Evolutionary conservation across 2,113 vertebrate genomes (phyloP).

Genomic region (Chelonoidis abingdonii): DNA sequence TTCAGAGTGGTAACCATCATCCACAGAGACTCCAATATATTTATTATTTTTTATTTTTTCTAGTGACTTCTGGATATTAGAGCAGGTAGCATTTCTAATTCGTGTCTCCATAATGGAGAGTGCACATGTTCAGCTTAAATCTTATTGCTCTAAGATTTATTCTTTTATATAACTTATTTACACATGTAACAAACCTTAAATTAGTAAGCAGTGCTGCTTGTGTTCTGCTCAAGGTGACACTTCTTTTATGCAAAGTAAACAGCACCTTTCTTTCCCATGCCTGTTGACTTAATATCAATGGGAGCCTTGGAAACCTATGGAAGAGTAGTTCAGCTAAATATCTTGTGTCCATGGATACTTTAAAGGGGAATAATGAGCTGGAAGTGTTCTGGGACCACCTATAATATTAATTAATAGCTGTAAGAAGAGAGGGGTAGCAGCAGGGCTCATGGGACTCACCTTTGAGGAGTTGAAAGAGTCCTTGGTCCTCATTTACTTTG

Average conservation of each 20-base stretch:
- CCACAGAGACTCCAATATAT: conserved; percentile 38
- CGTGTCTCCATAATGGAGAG: conserved; percentile 10
- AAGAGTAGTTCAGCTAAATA: conserved; percentile 36
- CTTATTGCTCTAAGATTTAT: conserved; percentile 36
- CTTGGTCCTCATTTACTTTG: not conserved
- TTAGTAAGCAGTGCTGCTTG: conserved; percentile 41
- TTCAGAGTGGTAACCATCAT: not conserved
- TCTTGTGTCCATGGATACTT: not conserved
- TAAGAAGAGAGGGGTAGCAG: conserved; percentile 12
- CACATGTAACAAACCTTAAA: conserved; percentile 41
- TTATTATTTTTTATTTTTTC: conserved; percentile 49
- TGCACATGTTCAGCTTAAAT: conserved; percentile 5
- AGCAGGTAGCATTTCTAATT: conserved; percentile 3
- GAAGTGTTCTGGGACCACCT: conserved; percentile 17
- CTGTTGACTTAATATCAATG: conserved; percentile 38
- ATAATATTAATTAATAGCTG: conserved; percentile 46
- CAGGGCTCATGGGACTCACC: conserved; percentile 14
- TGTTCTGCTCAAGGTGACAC: conserved; percentile 9
- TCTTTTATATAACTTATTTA: conserved; percentile 45
- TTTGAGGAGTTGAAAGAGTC: not conserved
- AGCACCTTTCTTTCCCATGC: not conserved
- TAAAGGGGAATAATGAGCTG: conserved; percentile 33
- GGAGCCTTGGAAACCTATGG: conserved; percentile 25
- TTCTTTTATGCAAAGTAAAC: conserved; percentile 21
- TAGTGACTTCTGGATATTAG: conserved; percentile 24